phyloP scores from a whole-genome alignment of 1,140 invertebrate species.

The Holcopasites calliopsidis region DNA sequence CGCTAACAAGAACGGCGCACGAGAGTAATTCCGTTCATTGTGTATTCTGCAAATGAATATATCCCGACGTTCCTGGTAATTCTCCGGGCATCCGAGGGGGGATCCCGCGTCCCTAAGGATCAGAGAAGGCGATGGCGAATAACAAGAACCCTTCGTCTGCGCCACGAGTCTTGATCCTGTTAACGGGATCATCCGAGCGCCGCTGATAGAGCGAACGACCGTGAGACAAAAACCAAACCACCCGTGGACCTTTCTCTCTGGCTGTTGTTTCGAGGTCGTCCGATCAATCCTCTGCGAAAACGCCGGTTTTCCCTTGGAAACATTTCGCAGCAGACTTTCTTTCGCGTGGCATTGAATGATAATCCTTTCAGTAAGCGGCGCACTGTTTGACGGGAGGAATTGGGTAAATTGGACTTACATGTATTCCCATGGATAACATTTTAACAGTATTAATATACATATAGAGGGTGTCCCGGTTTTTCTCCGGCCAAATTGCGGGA shows the following conservation, averaged over 20 bases:
- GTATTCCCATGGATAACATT: no score
- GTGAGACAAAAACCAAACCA: constrained; percentile 56
- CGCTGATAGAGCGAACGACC: constrained; percentile 35
- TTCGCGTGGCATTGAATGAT: neutral
- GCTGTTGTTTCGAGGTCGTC: constrained; percentile 37
- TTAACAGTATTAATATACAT: no score
- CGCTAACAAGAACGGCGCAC: constrained; percentile 12
- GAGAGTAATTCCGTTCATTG: constrained; percentile 49
- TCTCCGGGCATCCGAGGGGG: constrained; percentile 38
- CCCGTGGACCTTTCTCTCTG: constrained; percentile 39
- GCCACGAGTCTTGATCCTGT: constrained; percentile 69
- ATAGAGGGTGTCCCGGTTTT: no score
- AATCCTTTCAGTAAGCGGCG: neutral
- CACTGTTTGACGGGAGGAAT: neutral
- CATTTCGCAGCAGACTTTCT: neutral
- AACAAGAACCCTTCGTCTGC: constrained; percentile 68
- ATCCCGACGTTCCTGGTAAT: constrained; percentile 36
- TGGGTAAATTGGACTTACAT: no score
- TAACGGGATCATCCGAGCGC: constrained; percentile 67
- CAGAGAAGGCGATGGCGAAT: constrained; percentile 61
- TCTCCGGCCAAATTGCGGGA: no score
- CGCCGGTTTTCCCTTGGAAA: neutral
- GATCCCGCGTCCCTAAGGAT: constrained; percentile 62
- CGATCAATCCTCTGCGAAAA: constrained; percentile 6
- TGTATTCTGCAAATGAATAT: constrained; percentile 52